phyloP scores from a whole-genome alignment of 1,140 invertebrate species.

The Bombus waltoni region DNA sequence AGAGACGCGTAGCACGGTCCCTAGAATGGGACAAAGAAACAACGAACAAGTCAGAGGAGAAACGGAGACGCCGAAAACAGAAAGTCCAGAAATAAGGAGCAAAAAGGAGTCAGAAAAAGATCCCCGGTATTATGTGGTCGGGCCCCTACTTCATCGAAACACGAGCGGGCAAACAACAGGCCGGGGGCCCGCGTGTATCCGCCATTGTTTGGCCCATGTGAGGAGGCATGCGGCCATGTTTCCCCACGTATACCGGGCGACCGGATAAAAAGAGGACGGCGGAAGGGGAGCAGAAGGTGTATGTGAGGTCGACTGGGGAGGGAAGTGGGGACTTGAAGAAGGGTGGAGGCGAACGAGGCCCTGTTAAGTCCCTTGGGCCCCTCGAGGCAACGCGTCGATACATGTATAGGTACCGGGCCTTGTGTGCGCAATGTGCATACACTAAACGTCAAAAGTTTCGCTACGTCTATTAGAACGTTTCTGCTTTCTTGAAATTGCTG shows the following conservation, averaged over 20 bases:
- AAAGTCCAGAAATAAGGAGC: conserved; percentile 14
- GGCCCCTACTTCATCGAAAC: conserved; percentile 69
- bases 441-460: conserved; percentile 10
- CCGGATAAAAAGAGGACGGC: conserved; percentile 75
- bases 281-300: conserved; percentile 67
- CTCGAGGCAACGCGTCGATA: conserved; percentile 21
- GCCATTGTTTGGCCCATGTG: conserved; percentile 81
- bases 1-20: neutral
- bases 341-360: conserved; percentile 54
- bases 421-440: conserved; percentile 5
- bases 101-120: conserved; percentile 47
- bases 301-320: conserved; percentile 64
- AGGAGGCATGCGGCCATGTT: conserved; percentile 80
- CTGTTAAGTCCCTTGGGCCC: conserved; percentile 38
- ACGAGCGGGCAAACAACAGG: conserved; percentile 69
- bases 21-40: conserved; percentile 29
- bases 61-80: conserved; percentile 12
- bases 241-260: conserved; percentile 73
- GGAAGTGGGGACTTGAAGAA: conserved; percentile 54
- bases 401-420: neutral
- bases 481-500: neutral
- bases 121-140: conserved; percentile 55
- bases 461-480: conserved; percentile 16
- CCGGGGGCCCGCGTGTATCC: conserved; percentile 72
- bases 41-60: neutral